Evolutionary conservation across 2,888 invertebrate genomes (phyloP).

Genomic region (Tiliacea citrago): DNA sequence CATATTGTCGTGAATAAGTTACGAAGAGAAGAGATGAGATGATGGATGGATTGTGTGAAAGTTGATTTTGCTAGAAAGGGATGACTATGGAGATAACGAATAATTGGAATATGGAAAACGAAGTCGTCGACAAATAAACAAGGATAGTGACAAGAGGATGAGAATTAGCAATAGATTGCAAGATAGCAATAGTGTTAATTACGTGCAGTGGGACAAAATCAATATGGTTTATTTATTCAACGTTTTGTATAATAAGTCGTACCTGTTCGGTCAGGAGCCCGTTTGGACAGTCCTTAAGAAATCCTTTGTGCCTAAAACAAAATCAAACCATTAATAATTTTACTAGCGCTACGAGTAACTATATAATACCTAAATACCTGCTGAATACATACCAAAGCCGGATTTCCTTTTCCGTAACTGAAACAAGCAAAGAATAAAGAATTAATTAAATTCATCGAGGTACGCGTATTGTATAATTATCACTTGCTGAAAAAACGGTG

Average conservation of each 20-base stretch:
- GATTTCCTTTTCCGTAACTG: slow-evolving; percentile 97
- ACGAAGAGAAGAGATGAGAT: not conserved
- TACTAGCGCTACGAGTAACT: not conserved
- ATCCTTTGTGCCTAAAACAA: slow-evolving; percentile 96
- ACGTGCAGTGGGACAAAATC: not conserved
- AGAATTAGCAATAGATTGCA: no score
- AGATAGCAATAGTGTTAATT: no score
- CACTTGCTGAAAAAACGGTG: no score
- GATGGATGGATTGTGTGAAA: not conserved
- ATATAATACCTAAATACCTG: not conserved
- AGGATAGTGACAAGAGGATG: not conserved
- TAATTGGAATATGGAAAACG: not conserved
- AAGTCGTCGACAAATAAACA: not conserved
- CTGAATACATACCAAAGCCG: slow-evolving; percentile 94
- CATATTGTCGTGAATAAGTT: not conserved
- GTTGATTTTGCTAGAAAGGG: not conserved
- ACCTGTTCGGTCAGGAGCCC: slow-evolving; percentile 98
- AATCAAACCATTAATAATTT: slow-evolving; percentile 5
- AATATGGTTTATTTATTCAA: not conserved
- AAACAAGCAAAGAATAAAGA: slow-evolving; percentile 85
- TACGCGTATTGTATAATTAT: not conserved
- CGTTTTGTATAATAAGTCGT: slow-evolving; percentile 48
- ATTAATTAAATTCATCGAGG: slow-evolving; percentile 32
- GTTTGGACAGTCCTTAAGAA: slow-evolving; percentile 98
- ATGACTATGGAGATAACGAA: not conserved